Conservation (phyloP, 2,888 invertebrate genomes). For the Caenorhabditis wallacei region DNA sequence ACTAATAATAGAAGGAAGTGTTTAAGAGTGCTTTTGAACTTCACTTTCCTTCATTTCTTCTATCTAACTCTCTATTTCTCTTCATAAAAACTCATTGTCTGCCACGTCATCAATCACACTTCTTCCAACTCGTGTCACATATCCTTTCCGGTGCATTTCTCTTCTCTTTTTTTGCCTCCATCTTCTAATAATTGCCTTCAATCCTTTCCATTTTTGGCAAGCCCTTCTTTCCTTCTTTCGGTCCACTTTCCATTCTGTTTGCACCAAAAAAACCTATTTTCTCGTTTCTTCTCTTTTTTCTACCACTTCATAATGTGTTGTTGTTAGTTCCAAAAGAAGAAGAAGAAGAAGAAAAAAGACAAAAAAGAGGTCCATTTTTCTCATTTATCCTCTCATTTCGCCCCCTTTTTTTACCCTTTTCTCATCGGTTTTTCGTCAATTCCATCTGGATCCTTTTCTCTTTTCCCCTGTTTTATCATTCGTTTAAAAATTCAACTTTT, state of each 20-base stretch:
- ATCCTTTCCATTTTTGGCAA: slow-evolving; percentile 37
- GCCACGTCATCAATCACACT: slow-evolving; percentile 48
- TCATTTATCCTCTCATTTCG: slow-evolving; percentile 40
- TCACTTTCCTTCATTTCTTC: not conserved
- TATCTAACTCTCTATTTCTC: not conserved
- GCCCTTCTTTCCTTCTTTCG: slow-evolving; percentile 2
- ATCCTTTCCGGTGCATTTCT: slow-evolving; percentile 43
- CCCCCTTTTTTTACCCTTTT: not conserved
- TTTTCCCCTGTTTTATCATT: not conserved
- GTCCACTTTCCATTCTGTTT: slow-evolving; percentile 39
- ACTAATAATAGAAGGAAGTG: not conserved
- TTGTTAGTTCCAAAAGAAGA: slow-evolving; percentile 15
- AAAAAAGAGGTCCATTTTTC: slow-evolving; percentile 33
- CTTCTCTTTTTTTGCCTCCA: slow-evolving; percentile 2
- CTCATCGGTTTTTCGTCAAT: slow-evolving; percentile 15
- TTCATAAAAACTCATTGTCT: not conserved
- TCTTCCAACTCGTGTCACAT: slow-evolving; percentile 38
- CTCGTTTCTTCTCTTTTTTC: slow-evolving; percentile 13
- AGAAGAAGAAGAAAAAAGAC: slow-evolving; percentile 13
- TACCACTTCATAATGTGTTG: slow-evolving; percentile 54
- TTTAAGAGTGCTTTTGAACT: not conserved
- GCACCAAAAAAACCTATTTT: slow-evolving; percentile 35
- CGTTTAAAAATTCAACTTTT: not conserved
- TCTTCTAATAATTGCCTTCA: slow-evolving; percentile 46
- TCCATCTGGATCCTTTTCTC: slow-evolving; percentile 37